A percentile compares a stretch with the other conserved stretches of the same genome.
Evolutionary conservation across 2,797 vertebrate genomes (phyloP).

Genomic region (Mus spretus): DNA sequence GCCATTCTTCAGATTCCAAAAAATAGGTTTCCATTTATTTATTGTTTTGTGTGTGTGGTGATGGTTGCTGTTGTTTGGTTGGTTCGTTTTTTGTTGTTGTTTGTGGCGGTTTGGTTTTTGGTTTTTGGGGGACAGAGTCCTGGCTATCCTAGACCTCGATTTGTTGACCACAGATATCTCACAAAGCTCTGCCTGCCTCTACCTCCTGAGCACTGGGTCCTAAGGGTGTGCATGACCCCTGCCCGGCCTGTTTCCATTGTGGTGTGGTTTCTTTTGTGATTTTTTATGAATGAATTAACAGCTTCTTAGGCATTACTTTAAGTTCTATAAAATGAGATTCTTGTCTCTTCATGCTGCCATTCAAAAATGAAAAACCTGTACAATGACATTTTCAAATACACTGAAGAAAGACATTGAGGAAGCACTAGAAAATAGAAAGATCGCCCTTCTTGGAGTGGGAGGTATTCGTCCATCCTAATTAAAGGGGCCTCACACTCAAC

Average conservation of each 20-base stretch:
- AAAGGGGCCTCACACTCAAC: not conserved
- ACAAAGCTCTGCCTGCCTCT: not conserved
- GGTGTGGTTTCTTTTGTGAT: not conserved
- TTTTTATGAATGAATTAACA: slow-evolving; percentile 17
- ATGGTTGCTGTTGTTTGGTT: too few relatives aligned
- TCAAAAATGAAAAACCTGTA: not conserved
- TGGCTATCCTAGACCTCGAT: not conserved
- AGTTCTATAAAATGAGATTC: slow-evolving; percentile 39
- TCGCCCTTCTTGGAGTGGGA: not conserved
- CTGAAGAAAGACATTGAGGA: not conserved
- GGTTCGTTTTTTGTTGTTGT: too few relatives aligned
- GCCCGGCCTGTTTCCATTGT: not conserved
- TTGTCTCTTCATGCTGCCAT: not conserved
- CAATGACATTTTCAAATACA: not conserved
- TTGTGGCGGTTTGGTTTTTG: too few relatives aligned
- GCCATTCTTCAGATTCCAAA: not conserved
- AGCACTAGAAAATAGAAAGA: not conserved
- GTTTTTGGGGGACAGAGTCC: not conserved
- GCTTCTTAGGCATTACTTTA: slow-evolving; percentile 11
- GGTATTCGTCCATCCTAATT: not conserved
- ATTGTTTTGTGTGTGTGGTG: not conserved
- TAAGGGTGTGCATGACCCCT: not conserved
- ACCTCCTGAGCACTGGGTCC: not conserved
- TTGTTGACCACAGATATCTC: not conserved
- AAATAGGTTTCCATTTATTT: not conserved